A percentile compares a stretch with the other conserved stretches of the same genome.
phyloP scores from a whole-genome alignment of 1,140 invertebrate genomes.

The Cyphomyrmex costatus region DNA sequence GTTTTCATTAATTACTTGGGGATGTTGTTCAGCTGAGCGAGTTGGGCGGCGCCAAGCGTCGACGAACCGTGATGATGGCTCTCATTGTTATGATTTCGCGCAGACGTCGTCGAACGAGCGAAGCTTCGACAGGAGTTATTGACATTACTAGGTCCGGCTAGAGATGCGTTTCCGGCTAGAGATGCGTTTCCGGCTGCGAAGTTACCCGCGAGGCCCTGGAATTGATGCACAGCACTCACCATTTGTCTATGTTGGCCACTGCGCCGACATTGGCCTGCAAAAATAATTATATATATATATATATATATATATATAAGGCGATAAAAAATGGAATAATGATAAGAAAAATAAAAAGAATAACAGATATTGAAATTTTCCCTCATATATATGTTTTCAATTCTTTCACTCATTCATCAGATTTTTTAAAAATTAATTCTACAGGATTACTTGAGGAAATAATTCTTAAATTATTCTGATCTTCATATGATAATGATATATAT shows the following conservation, averaged over 20 bases:
- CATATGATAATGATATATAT: not conserved
- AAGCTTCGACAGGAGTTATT: conserved; percentile 66
- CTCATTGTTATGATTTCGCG: conserved; percentile 73
- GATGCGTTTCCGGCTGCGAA: conserved; percentile 81
- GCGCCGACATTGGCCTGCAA: conserved; percentile 75
- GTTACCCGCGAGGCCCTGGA: conserved; percentile 87
- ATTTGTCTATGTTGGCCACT: conserved; percentile 85
- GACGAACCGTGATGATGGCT: conserved; percentile 69
- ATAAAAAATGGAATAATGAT: not conserved
- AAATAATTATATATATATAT: not conserved
- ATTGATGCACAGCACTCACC: conserved; percentile 90
- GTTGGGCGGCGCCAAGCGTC: conserved; percentile 69
- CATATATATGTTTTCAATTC: conserved; percentile 5
- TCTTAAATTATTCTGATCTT: not conserved
- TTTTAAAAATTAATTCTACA: not conserved
- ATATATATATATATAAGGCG: not conserved
- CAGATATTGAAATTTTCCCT: conserved; percentile 11
- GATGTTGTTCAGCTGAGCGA: conserved; percentile 76
- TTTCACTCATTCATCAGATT: not conserved
- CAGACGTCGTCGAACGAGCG: conserved; percentile 58
- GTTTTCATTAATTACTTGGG: conserved; percentile 81
- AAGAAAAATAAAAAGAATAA: not conserved
- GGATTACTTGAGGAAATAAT: not conserved
- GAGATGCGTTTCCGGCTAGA: conserved; percentile 76
- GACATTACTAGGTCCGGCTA: conserved; percentile 76